Evolutionary conservation across 2,888 invertebrate species (phyloP).

Genomic region (Exephanes ischioxanthus): DNA sequence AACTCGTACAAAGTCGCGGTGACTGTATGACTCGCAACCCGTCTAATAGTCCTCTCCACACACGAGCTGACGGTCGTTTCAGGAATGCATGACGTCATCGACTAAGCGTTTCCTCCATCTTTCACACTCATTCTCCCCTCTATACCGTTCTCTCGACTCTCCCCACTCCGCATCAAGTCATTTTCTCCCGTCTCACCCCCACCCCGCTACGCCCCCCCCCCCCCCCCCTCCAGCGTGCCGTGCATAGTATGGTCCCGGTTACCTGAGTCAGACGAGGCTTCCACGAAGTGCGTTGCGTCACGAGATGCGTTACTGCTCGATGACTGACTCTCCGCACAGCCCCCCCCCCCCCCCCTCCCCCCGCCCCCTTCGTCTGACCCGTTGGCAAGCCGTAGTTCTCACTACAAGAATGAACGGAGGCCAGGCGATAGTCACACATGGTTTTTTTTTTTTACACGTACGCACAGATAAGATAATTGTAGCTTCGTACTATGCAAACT

Average conservation of each 20-base stretch:
- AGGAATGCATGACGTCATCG: slow-evolving; percentile 70
- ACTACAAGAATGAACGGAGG: slow-evolving; percentile 18
- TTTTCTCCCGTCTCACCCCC: no score
- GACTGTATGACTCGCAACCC: slow-evolving; percentile 3
- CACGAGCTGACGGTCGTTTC: slow-evolving; percentile 53
- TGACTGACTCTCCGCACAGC: slow-evolving; percentile 43
- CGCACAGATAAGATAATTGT: neutral
- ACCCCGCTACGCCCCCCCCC: no score
- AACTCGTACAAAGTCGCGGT: slow-evolving; percentile 49
- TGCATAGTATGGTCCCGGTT: slow-evolving; percentile 8
- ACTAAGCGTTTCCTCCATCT: slow-evolving; percentile 22
- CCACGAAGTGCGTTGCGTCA: slow-evolving; percentile 48
- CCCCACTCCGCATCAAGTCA: neutral
- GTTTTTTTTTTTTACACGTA: neutral
- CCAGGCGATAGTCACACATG: neutral
- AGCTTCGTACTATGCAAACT: neutral
- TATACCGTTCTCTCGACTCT: neutral
- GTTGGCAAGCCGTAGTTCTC: neutral
- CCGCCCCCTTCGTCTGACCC: neutral
- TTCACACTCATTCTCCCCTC: neutral
- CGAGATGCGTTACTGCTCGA: slow-evolving; percentile 54
- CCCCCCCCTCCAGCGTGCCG: no score
- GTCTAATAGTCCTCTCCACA: slow-evolving; percentile 18
- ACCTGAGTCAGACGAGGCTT: slow-evolving; percentile 67
- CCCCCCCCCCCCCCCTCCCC: neutral